These are phyloP conservation scores for Heptranchias perlo DNA, from an alignment of 2,113 vertebrate genomes.

Conservation along the genomic window DNA sequence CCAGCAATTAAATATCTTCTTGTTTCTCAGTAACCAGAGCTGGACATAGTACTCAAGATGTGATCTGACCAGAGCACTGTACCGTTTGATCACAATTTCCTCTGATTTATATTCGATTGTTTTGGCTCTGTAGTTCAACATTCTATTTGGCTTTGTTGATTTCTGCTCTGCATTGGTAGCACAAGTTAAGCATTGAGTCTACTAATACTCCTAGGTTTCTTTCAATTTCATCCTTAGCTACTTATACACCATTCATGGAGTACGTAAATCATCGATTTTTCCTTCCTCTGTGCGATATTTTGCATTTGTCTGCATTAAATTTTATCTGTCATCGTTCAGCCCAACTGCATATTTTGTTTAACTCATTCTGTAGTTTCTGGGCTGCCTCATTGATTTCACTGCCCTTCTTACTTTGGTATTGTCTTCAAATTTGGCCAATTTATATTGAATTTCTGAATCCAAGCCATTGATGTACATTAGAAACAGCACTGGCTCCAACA, in stretches of 20 bases:
- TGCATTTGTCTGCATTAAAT: background rate
- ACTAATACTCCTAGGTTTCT: background rate
- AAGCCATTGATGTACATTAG: background rate
- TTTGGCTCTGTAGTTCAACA: background rate
- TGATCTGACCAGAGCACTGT: background rate
- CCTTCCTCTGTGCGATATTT: background rate
- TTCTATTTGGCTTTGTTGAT: background rate
- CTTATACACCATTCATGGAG: background rate
- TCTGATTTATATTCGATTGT: background rate
- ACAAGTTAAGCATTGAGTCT: background rate
- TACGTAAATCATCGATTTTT: background rate
- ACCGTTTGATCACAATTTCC: background rate
- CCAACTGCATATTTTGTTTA: background rate
- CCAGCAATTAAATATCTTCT: background rate
- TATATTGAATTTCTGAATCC: background rate
- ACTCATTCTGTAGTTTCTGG: background rate
- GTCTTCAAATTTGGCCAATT: background rate
- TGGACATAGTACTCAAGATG: background rate
- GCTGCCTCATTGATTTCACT: background rate
- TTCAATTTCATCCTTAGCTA: background rate
- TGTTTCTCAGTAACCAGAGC: background rate
- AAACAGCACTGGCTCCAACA: background rate
- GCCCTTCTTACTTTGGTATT: background rate
- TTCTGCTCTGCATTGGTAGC: background rate
- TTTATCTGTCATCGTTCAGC: background rate